phyloP scores from a whole-genome alignment of 92 coral and sea anemone species.

The Palythoa grandiflora region DNA sequence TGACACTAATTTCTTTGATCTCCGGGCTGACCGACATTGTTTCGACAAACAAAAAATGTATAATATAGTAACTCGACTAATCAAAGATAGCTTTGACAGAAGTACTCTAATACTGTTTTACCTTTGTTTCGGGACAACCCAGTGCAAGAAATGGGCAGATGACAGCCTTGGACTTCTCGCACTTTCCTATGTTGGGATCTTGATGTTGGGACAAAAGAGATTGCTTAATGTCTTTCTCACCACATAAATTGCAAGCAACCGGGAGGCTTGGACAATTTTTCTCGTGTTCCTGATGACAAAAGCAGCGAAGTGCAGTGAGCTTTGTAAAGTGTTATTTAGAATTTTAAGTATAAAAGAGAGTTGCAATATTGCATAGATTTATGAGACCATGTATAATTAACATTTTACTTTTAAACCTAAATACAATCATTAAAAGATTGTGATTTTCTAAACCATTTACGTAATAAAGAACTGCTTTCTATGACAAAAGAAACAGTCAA shows the following conservation, averaged over 20 bases:
- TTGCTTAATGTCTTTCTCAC: neutral
- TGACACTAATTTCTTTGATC: no score
- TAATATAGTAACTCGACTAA: neutral
- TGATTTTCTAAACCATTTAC: no score
- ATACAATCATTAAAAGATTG: no score
- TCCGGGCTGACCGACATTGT: no score
- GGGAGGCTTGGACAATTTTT: constrained; percentile 5
- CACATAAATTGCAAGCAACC: constrained; percentile 5
- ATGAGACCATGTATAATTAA: no score
- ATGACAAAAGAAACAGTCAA: no score
- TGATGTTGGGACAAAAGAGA: constrained; percentile 46
- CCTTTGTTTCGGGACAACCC: constrained; percentile 56
- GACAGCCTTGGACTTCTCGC: constrained; percentile 42
- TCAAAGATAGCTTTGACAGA: neutral
- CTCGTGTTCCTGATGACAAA: constrained; percentile 13
- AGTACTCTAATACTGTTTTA: neutral
- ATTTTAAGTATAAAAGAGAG: no score
- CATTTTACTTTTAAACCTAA: no score
- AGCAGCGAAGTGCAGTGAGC: neutral
- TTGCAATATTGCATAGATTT: neutral
- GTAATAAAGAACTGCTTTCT: no score
- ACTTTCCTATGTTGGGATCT: constrained; percentile 59
- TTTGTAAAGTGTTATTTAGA: neutral
- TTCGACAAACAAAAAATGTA: no score
- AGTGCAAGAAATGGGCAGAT: constrained; percentile 46